phyloP scores from a whole-genome alignment of 2,888 invertebrate genomes.

The Drosophila merina region DNA sequence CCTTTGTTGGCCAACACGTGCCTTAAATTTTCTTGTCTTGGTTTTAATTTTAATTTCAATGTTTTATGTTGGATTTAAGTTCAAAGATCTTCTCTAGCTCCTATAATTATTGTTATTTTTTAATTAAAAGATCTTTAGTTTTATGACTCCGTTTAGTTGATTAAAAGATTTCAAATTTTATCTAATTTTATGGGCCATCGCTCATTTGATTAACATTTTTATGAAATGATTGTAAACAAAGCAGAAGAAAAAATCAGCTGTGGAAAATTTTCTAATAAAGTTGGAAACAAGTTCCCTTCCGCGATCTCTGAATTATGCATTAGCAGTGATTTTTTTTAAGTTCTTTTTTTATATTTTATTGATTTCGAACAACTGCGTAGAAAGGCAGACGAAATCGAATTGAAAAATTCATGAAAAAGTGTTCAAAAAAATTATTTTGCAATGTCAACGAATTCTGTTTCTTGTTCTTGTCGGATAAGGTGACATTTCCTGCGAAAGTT shows the following conservation, averaged over 20 bases:
- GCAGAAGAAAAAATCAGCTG: conserved; percentile 11
- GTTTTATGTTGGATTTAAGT: conserved; percentile 12
- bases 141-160: not conserved
- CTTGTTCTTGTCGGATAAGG: conserved; percentile 55
- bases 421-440: conserved; percentile 45
- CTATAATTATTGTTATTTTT: too few relatives aligned
- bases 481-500: conserved; percentile 74
- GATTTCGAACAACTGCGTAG: conserved; percentile 54
- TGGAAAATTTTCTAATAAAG: conserved; percentile 34
- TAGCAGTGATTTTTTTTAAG: conserved; percentile 4
- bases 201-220: not conserved
- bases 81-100: too few relatives aligned
- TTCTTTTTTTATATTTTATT: conserved; percentile 15
- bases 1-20: conserved; percentile 54
- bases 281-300: conserved; percentile 39
- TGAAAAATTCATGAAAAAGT: conserved; percentile 28
- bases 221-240: conserved; percentile 1
- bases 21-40: conserved; percentile 37
- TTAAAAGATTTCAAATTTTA: not conserved
- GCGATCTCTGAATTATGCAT: conserved; percentile 29
- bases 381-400: conserved; percentile 40
- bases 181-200: conserved; percentile 8
- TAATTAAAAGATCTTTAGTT: too few relatives aligned
- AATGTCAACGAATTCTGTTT: conserved; percentile 56
- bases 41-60: conserved; percentile 39